Evolutionary conservation across 2,888 invertebrate genomes (phyloP).

Genomic region (Sphaerophoria taeniata): DNA sequence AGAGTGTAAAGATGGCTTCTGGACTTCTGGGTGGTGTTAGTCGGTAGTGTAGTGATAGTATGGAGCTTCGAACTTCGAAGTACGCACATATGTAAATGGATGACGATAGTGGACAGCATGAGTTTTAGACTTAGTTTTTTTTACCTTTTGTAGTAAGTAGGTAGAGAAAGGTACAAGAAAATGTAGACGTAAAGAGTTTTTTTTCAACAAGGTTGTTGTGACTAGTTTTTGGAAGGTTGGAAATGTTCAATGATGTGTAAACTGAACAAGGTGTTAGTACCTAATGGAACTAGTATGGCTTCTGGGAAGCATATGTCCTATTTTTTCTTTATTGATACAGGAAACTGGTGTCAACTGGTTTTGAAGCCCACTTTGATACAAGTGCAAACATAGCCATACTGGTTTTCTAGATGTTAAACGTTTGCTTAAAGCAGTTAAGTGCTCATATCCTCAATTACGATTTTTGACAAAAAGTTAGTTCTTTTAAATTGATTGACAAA

Average conservation of each 20-base stretch:
- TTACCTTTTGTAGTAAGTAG: slow-evolving; percentile 24
- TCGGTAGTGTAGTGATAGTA: slow-evolving; percentile 38
- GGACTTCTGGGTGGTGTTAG: slow-evolving; percentile 45
- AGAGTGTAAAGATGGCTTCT: slow-evolving; percentile 49
- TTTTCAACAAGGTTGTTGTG: not conserved
- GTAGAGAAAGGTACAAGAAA: slow-evolving; percentile 18
- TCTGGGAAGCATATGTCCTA: slow-evolving; percentile 68
- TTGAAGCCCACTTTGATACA: no score
- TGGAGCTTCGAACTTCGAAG: slow-evolving; percentile 47
- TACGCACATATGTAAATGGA: slow-evolving; percentile 42
- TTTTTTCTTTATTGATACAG: slow-evolving; percentile 53
- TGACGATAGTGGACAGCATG: slow-evolving; percentile 52
- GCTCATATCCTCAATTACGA: no score
- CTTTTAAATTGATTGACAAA: no score
- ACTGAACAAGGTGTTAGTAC: slow-evolving; percentile 19
- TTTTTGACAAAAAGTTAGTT: no score
- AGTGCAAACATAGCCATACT: not conserved
- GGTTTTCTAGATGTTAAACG: slow-evolving; percentile 11
- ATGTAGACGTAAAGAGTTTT: not conserved
- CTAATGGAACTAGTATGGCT: slow-evolving; percentile 51
- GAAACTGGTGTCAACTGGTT: slow-evolving; percentile 34
- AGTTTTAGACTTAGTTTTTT: not conserved
- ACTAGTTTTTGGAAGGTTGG: slow-evolving; percentile 24
- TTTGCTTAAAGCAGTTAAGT: not conserved
- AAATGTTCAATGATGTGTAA: slow-evolving; percentile 57